Evolutionary conservation across 2,888 invertebrate species (phyloP).

Genomic region (Troilus luridus): DNA sequence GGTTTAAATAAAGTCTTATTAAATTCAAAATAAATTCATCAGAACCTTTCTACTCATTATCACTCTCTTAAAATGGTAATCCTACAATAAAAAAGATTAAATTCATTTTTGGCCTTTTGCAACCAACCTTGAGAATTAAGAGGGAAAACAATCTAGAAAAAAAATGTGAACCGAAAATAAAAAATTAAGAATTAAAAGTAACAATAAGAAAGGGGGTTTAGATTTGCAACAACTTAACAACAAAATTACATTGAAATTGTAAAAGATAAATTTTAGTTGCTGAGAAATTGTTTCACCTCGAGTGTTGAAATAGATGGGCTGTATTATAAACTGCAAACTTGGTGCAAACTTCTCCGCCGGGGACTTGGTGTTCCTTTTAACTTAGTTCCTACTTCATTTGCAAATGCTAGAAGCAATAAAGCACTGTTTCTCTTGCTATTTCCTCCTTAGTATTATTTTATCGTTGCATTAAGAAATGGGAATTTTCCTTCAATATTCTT

Average conservation of each 20-base stretch:
- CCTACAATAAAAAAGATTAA: too few species aligned
- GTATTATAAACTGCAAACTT: not conserved
- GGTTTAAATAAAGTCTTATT: too few species aligned
- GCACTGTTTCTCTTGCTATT: not conserved
- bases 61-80: too few species aligned
- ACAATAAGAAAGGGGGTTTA: not conserved
- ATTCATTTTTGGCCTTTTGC: too few species aligned
- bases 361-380: not conserved
- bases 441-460: not conserved
- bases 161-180: too few species aligned
- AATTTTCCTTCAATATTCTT: not conserved
- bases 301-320: not conserved
- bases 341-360: not conserved
- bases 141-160: too few species aligned
- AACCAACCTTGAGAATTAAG: too few species aligned
- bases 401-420: not conserved
- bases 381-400: slow-evolving; percentile 31
- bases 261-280: not conserved
- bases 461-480: not conserved
- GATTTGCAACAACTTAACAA: not conserved
- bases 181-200: too few species aligned
- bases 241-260: not conserved
- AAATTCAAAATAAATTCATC: too few species aligned
- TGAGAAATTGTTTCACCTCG: not conserved
- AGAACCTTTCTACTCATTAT: too few species aligned